These are phyloP conservation scores for Octonoba sinensis DNA, from an alignment of 2,888 invertebrate species.

Conservation along the genomic window DNA sequence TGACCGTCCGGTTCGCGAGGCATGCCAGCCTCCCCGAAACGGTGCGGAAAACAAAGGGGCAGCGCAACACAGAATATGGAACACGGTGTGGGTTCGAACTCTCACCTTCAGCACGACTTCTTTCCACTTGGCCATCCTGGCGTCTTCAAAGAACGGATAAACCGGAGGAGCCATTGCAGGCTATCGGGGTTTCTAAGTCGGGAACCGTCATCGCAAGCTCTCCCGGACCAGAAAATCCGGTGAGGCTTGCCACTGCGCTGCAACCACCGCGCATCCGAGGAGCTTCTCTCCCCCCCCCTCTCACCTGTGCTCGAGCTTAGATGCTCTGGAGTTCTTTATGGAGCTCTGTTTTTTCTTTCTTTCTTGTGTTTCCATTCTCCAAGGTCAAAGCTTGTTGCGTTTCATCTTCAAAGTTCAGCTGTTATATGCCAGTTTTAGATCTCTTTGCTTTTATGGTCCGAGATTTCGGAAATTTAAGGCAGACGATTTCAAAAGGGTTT, in stretches of 20 bases:
- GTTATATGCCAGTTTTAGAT: too few species aligned
- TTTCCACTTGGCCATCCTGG: slow-evolving; percentile 63
- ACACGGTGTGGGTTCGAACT: background rate
- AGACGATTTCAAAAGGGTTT: too few species aligned
- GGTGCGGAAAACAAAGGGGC: background rate
- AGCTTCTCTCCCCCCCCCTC: slow-evolving; percentile 5
- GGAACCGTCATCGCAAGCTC: slow-evolving; percentile 56
- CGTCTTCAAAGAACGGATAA: slow-evolving; percentile 51
- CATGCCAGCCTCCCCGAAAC: background rate
- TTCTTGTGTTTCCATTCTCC: too few species aligned
- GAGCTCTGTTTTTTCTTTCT: background rate
- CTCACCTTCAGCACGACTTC: slow-evolving; percentile 64
- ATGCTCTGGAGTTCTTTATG: background rate
- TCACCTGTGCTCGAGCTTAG: background rate
- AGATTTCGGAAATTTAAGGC: too few species aligned
- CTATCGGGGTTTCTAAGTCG: slow-evolving; percentile 20
- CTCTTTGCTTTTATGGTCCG: too few species aligned
- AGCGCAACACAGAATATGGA: slow-evolving; percentile 1
- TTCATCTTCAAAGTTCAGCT: too few species aligned
- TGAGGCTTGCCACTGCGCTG: slow-evolving; percentile 33
- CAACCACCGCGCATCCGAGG: slow-evolving; percentile 48
- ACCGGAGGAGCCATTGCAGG: slow-evolving; percentile 49
- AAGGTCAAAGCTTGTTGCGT: too few species aligned
- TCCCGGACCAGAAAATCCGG: slow-evolving; percentile 54
- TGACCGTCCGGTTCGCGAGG: background rate